Percentiles rank a stretch among this genome's conserved stretches.
Evolutionary conservation across 2,888 invertebrate genomes (phyloP).

Genomic region (Himalopsyche tibetana): DNA sequence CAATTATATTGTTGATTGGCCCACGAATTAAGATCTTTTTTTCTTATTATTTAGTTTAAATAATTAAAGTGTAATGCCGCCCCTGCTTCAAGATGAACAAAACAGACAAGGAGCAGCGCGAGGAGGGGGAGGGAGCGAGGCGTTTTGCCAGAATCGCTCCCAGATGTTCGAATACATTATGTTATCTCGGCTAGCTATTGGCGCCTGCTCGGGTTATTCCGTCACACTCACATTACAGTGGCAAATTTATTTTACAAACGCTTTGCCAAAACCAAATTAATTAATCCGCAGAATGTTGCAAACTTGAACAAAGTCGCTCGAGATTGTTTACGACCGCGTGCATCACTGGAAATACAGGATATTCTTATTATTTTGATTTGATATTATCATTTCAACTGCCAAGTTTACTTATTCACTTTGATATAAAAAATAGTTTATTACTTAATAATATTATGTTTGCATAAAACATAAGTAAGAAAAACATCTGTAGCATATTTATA

Average conservation of each 20-base stretch:
- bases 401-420: neutral
- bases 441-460: no score
- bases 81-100: slow-evolving; percentile 72
- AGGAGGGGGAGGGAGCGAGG: slow-evolving; percentile 46
- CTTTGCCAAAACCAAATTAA: slow-evolving; percentile 40
- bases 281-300: slow-evolving; percentile 40
- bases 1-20: slow-evolving; percentile 14
- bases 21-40: slow-evolving; percentile 35
- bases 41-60: slow-evolving; percentile 11
- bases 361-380: neutral
- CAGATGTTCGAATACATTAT: slow-evolving; percentile 59
- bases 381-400: neutral
- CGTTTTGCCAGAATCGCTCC: slow-evolving; percentile 54
- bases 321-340: slow-evolving; percentile 21
- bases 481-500: no score
- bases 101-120: slow-evolving; percentile 45
- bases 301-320: slow-evolving; percentile 40
- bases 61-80: slow-evolving; percentile 68
- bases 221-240: slow-evolving; percentile 38
- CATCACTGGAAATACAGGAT: neutral
- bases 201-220: slow-evolving; percentile 39
- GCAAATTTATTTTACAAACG: slow-evolving; percentile 38
- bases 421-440: no score
- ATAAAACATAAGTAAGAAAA: no score
- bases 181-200: slow-evolving; percentile 24